These are phyloP conservation scores for Calephelis nemesis DNA, from an alignment of 1,140 invertebrate species.

Conservation along the genomic window DNA sequence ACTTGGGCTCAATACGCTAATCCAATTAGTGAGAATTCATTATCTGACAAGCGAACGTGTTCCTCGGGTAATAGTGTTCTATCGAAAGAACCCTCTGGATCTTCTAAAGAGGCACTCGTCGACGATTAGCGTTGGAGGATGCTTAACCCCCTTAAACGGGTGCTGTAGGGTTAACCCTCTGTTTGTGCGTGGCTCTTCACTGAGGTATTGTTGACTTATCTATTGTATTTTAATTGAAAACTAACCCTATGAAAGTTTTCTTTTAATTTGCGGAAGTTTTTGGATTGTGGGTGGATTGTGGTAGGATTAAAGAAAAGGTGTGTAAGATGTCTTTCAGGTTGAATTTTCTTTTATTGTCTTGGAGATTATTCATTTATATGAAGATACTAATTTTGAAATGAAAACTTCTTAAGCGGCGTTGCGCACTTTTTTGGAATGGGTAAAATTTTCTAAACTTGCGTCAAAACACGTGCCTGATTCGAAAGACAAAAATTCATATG, in stretches of 20 bases:
- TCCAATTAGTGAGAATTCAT: constrained; percentile 66
- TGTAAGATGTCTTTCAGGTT: too few species aligned
- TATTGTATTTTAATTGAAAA: constrained; percentile 22
- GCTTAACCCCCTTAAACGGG: constrained; percentile 55
- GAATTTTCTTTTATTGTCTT: too few species aligned
- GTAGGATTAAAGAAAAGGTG: too few species aligned
- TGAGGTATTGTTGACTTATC: constrained; percentile 50
- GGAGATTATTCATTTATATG: too few species aligned
- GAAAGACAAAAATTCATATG: too few species aligned
- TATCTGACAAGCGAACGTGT: constrained; percentile 57
- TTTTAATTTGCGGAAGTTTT: constrained; percentile 3
- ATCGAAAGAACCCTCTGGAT: constrained; percentile 59
- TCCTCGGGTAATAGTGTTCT: constrained; percentile 59
- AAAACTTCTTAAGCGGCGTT: too few species aligned
- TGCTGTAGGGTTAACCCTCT: constrained; percentile 46
- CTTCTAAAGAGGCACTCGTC: constrained; percentile 53
- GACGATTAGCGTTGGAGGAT: constrained; percentile 56
- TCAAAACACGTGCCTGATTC: too few species aligned
- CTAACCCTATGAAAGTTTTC: constrained; percentile 3
- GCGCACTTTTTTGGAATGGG: too few species aligned
- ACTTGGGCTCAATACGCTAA: constrained; percentile 40
- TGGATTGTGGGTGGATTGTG: neutral
- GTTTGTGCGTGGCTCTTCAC: constrained; percentile 45
- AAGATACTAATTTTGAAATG: too few species aligned
- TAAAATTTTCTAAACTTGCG: too few species aligned